Percentiles rank a stretch among this genome's conserved stretches.
phyloP scores from a whole-genome alignment of 2,113 vertebrate species.

The Penelope pileata region DNA sequence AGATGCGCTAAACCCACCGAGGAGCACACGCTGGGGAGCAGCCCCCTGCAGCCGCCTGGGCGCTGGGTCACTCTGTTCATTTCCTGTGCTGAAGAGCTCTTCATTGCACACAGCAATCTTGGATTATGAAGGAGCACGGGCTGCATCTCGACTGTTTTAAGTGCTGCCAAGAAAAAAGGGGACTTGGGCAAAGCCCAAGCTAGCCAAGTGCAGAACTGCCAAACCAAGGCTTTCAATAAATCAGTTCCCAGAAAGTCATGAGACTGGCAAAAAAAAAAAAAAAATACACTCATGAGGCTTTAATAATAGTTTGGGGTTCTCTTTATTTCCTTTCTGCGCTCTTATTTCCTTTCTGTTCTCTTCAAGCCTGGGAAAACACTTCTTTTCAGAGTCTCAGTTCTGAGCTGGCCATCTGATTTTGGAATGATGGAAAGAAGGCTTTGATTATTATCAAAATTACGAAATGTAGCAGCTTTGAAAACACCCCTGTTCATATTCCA shows the following conservation, averaged over 20 bases:
- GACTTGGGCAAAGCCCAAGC: slow-evolving; percentile 31
- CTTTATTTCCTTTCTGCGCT: not conserved
- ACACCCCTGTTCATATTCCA: not conserved
- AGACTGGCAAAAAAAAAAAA: slow-evolving; percentile 17
- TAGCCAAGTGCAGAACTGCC: slow-evolving; percentile 41
- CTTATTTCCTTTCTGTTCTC: not conserved
- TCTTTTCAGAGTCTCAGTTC: not conserved
- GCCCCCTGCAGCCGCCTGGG: fast-evolving
- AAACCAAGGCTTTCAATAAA: slow-evolving; percentile 49
- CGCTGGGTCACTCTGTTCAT: not conserved
- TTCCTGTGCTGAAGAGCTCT: not conserved
- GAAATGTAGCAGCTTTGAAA: not conserved
- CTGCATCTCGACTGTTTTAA: slow-evolving; percentile 28
- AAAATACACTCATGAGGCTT: not conserved
- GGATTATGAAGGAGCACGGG: slow-evolving; percentile 21
- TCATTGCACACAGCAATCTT: slow-evolving; percentile 1
- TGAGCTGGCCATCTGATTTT: not conserved
- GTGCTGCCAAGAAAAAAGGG: slow-evolving; percentile 48
- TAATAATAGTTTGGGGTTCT: slow-evolving; percentile 4
- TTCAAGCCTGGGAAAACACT: not conserved
- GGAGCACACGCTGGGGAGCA: not conserved
- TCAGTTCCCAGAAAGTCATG: slow-evolving; percentile 52
- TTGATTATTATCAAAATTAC: not conserved
- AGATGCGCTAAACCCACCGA: not conserved
- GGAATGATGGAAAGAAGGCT: not conserved